These are phyloP conservation scores for Microplitis deprimator DNA, from an alignment of 2,888 invertebrate genomes.

Conservation along the genomic window DNA sequence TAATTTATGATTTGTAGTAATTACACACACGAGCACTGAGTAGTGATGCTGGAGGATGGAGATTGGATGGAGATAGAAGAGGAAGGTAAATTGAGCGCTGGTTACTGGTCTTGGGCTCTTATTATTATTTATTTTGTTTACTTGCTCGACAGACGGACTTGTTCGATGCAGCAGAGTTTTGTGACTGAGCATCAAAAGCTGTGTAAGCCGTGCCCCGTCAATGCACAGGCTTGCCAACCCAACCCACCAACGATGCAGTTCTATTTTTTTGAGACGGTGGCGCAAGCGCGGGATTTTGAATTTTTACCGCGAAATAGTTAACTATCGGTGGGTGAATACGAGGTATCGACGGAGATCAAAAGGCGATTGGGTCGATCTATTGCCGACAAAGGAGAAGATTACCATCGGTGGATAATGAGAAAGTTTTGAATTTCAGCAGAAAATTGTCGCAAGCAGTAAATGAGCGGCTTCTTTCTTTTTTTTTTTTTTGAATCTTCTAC, in stretches of 20 bases:
- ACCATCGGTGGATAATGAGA: too few species aligned
- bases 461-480: too few species aligned
- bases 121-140: conserved; percentile 11
- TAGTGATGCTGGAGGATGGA: not conserved
- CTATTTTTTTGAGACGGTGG: not conserved
- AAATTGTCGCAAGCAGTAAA: too few species aligned
- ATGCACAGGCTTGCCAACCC: conserved; percentile 58
- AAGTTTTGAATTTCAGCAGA: too few species aligned
- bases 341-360: too few species aligned
- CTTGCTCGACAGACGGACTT: conserved; percentile 36
- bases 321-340: too few species aligned
- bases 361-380: too few species aligned
- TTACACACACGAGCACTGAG: not conserved
- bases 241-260: not conserved
- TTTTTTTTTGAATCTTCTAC: too few species aligned
- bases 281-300: not conserved
- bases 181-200: conserved; percentile 63
- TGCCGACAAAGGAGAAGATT: too few species aligned
- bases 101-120: conserved; percentile 28
- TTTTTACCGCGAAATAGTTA: not conserved
- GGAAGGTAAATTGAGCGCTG: conserved; percentile 39
- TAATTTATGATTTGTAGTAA: not conserved
- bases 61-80: conserved; percentile 15
- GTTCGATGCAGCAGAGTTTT: conserved; percentile 67
- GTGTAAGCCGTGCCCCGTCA: conserved; percentile 64